Evolutionary conservation across 1,140 invertebrate species (phyloP).

Genomic region (Myzus persicae): DNA sequence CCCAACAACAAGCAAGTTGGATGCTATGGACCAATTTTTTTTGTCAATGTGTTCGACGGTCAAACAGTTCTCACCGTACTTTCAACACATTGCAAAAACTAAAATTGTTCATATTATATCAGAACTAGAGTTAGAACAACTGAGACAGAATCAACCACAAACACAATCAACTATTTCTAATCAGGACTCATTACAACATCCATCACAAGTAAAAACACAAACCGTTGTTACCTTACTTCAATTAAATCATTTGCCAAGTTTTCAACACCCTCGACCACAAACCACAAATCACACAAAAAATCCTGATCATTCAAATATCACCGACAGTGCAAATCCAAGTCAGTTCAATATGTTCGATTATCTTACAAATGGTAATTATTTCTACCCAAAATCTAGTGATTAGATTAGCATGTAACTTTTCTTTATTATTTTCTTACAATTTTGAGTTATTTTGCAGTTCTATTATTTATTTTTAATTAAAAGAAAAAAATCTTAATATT

Average conservation of each 20-base stretch:
- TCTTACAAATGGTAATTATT: not conserved
- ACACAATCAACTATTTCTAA: not conserved
- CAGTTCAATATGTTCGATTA: not conserved
- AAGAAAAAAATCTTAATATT: too few relatives aligned
- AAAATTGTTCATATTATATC: not conserved
- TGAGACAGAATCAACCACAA: not conserved
- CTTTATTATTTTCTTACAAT: too few relatives aligned
- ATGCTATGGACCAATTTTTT: conserved; percentile 19
- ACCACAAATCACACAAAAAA: not conserved
- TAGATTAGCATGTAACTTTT: too few relatives aligned
- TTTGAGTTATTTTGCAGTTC: too few relatives aligned
- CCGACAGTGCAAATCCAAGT: not conserved
- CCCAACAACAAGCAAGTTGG: not conserved
- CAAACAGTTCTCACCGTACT: not conserved
- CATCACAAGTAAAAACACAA: not conserved
- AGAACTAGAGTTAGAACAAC: not conserved
- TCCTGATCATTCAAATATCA: not conserved
- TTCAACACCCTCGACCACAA: not conserved
- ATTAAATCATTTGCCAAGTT: not conserved
- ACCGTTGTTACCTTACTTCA: not conserved
- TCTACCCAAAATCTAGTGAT: not conserved
- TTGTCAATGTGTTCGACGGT: not conserved
- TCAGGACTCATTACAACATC: not conserved
- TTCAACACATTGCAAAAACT: not conserved
- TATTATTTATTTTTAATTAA: too few relatives aligned